Percentiles rank a stretch among this genome's conserved stretches.
Evolutionary conservation across 2,113 vertebrate genomes (phyloP).

Genomic region (Ptyas mucosa): DNA sequence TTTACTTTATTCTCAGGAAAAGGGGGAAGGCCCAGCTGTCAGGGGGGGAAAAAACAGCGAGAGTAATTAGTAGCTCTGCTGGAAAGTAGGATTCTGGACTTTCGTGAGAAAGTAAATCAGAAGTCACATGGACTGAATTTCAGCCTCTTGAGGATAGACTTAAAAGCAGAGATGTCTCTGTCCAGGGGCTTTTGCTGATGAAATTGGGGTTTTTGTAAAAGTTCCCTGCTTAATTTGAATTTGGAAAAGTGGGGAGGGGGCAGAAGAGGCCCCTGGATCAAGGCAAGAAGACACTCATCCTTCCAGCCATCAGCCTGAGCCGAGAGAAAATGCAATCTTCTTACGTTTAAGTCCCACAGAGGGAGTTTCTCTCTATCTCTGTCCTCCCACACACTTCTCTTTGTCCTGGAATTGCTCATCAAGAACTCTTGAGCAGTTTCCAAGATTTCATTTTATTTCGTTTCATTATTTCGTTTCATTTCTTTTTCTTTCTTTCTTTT

Average conservation of each 20-base stretch:
- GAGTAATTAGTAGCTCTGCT: background rate
- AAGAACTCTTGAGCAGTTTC: background rate
- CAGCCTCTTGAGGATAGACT: background rate
- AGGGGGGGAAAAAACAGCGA: background rate
- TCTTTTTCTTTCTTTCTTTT: background rate
- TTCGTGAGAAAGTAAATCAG: background rate
- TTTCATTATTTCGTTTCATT: too few species aligned
- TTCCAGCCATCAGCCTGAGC: background rate
- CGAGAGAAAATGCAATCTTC: background rate
- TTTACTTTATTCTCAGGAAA: background rate
- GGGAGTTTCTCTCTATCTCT: background rate
- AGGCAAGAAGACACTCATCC: background rate
- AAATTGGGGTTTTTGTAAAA: background rate
- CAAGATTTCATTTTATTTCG: background rate
- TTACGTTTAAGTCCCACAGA: background rate
- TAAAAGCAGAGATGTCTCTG: background rate
- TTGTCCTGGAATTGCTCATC: background rate
- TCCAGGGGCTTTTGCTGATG: background rate
- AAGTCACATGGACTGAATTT: background rate
- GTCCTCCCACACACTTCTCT: background rate
- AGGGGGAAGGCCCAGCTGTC: background rate
- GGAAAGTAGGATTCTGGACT: background rate
- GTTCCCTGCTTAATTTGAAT: background rate
- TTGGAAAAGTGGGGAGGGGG: background rate
- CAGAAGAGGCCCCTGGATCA: background rate